A percentile compares a stretch with the other conserved stretches of the same genome.
phyloP scores from a whole-genome alignment of 2,113 vertebrate genomes.

The Neomonachus schauinslandi region DNA sequence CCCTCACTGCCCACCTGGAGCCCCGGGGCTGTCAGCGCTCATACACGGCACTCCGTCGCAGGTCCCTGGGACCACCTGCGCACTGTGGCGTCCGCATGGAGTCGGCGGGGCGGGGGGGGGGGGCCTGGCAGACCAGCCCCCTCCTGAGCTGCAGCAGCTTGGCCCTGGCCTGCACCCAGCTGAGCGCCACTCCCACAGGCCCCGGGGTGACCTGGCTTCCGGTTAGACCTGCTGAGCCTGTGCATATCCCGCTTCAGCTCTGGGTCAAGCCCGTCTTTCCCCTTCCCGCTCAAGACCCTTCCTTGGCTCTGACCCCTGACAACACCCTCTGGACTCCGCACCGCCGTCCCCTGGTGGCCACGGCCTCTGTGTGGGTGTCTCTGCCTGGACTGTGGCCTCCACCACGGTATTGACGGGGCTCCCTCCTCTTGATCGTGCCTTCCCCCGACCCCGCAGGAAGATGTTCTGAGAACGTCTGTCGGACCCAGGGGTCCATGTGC shows the following conservation, averaged over 20 bases:
- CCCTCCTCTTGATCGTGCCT: not conserved
- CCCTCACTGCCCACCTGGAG: not conserved
- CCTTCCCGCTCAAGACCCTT: not conserved
- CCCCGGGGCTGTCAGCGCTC: not conserved
- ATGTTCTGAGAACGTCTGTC: not conserved
- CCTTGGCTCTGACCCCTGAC: not conserved
- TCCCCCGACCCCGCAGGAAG: fast-evolving
- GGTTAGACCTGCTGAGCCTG: not conserved
- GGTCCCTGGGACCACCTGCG: no score
- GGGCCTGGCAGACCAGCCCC: no score
- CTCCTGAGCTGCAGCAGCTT: not conserved
- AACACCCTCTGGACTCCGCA: not conserved
- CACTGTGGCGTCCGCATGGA: not conserved
- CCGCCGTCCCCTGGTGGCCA: fast-evolving
- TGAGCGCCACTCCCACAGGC: fast-evolving
- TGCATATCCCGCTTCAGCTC: not conserved
- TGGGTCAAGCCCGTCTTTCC: not conserved
- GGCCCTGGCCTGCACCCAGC: not conserved
- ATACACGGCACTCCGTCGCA: fast-evolving
- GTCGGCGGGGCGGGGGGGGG: no score
- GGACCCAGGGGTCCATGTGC: not conserved
- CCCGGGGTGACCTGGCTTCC: not conserved
- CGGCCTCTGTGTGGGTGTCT: not conserved
- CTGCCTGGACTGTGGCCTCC: not conserved
- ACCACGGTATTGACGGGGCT: fast-evolving